Percentiles rank a stretch among this genome's conserved stretches.
Evolutionary conservation across 2,888 invertebrate species (phyloP).

Genomic region (Aspidiotus rigidus): DNA sequence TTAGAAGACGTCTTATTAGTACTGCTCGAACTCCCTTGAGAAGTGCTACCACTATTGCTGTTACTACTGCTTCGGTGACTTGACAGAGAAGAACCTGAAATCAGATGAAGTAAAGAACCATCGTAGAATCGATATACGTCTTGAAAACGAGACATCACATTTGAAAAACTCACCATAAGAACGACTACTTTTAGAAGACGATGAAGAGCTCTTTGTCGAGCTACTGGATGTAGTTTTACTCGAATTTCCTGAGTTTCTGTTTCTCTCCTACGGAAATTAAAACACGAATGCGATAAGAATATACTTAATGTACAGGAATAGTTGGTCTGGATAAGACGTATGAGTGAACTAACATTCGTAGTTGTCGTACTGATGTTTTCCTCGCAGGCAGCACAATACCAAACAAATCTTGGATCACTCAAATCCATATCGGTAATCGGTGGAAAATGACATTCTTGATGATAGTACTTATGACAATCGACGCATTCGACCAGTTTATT

Average conservation of each 20-base stretch:
- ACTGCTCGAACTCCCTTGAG: background rate
- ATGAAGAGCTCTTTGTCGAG: constrained; percentile 5
- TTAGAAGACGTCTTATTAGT: constrained; percentile 15
- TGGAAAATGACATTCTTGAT: constrained; percentile 90
- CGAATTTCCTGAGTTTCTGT: background rate
- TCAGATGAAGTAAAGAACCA: constrained; percentile 8
- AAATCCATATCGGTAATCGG: constrained; percentile 73
- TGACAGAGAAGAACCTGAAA: constrained; percentile 16
- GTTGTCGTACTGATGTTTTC: constrained; percentile 21
- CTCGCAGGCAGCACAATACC: constrained; percentile 48
- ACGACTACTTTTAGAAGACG: constrained; percentile 9
- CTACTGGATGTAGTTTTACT: background rate
- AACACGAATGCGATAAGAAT: background rate
- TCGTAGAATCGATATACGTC: no score
- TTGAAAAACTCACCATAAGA: background rate
- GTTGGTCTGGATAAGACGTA: background rate
- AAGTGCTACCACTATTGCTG: constrained; percentile 9
- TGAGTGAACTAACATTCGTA: constrained; percentile 8
- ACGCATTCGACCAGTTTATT: constrained; percentile 86
- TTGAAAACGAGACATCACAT: no score
- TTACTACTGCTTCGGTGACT: constrained; percentile 34
- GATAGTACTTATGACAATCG: constrained; percentile 81
- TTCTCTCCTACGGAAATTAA: constrained; percentile 4
- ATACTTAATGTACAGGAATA: background rate
- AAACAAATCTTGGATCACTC: constrained; percentile 54